A percentile compares a stretch with the other conserved stretches of the same genome.
phyloP scores from a whole-genome alignment of 2,797 vertebrate species.

The Phataginus tetradactyla region DNA sequence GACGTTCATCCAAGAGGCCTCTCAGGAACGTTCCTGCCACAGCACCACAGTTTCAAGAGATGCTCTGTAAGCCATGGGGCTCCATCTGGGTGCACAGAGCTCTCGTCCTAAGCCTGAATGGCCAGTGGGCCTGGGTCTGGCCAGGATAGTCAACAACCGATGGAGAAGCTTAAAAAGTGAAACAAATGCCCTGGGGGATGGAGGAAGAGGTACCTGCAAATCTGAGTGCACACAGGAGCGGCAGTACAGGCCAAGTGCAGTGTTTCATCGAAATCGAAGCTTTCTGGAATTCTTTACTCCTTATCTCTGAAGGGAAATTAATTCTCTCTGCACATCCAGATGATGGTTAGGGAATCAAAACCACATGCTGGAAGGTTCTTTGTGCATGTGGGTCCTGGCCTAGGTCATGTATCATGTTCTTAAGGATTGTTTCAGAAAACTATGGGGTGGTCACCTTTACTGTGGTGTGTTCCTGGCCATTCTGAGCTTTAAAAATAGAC shows the following conservation, averaged over 20 bases:
- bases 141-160: not conserved
- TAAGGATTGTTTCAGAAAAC: not conserved
- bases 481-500: accelerated
- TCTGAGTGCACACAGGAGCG: accelerated
- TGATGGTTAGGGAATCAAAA: not conserved
- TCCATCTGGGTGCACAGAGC: accelerated
- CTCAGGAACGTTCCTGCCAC: not conserved
- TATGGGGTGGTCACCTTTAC: too few species aligned
- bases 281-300: not conserved
- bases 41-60: not conserved
- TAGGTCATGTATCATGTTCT: not conserved
- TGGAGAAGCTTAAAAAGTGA: not conserved
- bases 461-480: accelerated
- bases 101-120: not conserved
- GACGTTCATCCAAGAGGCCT: not conserved
- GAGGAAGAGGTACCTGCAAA: not conserved
- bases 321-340: not conserved
- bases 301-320: not conserved
- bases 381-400: not conserved
- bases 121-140: not conserved
- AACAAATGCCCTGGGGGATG: not conserved
- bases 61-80: not conserved
- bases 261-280: accelerated
- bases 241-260: accelerated
- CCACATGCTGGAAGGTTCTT: not conserved